Base-by-base conservation (phyloP, 1,140 invertebrate species). In the Mercenaria mercenaria region DNA sequence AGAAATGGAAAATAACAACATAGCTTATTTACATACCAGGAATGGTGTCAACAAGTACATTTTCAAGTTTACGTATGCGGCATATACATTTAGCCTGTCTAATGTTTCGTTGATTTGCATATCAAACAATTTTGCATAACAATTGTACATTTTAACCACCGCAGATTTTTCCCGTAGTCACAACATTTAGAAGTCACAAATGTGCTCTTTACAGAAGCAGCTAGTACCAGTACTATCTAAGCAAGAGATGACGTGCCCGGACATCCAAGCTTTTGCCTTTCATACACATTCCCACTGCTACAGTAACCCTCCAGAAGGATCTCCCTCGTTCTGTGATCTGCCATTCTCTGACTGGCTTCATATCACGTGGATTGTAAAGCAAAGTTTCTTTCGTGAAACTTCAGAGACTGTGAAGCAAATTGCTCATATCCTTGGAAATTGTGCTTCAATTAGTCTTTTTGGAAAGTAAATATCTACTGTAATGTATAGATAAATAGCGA, bases 281-380 rank as follows among this genome's bases (percentile, higher is more conserved):
- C 0, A 64, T 64, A 82, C 80, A 32, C 80, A 82, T 26, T 26
- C 50, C 18, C 59, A 39, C n/a, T 82, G 80, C 34, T 82, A 82
- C 52, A 82, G 29, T 20, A 20, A 67, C 80, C 29, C 80, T 26
- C 56, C 80, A 20, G 8, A 26, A 20, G 80, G 59, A 1, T 15
- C 37, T 32, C 80, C 80, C 8, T 64, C 80, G n/a, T 82, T 82
- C 43, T 82, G 80, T 29, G 80, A 82, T 15, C 80, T 82, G 4
- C 50, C 29, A 10, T 82, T 61, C 39, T 34, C 80, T n/a, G 80
- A 82, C 52, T 64, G 56, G 80, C 43, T 82, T 2, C 56, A 34
- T 32, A 64, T 82, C 23, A 37, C 80, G 6, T 82, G 80, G 80
- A 82, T 82, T 26, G 80, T 82, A n/a, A 82, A 82, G 52, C 52